Percentiles rank a stretch among this genome's conserved stretches.
phyloP scores from a whole-genome alignment of 2,888 invertebrate genomes.

The Parasteatoda lunata region DNA sequence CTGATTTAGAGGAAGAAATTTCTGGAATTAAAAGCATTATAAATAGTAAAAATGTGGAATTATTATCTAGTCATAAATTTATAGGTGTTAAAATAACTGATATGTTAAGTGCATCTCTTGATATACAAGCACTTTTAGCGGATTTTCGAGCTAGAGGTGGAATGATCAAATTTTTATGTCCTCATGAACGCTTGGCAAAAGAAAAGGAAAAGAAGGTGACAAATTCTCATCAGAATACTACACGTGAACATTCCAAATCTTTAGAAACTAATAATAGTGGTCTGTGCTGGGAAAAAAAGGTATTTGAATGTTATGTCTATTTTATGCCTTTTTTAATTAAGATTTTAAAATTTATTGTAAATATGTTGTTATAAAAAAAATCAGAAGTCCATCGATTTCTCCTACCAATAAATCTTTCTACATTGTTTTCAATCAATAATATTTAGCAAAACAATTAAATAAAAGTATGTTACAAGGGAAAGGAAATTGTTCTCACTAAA shows the following conservation, averaged over 20 bases:
- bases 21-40: conserved; percentile 12
- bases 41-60: conserved; percentile 60
- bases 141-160: conserved; percentile 91
- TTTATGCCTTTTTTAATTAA: background rate
- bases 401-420: too few relatives aligned
- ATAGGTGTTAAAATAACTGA: conserved; percentile 81
- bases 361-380: too few relatives aligned
- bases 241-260: background rate
- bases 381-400: too few relatives aligned
- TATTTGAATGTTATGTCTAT: conserved; percentile 8
- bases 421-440: too few relatives aligned
- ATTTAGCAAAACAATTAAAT: too few relatives aligned
- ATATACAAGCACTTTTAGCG: conserved; percentile 84
- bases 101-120: conserved; percentile 79
- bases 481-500: too few relatives aligned
- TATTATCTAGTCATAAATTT: conserved; percentile 81
- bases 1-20: conserved; percentile 52
- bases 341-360: background rate
- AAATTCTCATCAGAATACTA: conserved; percentile 62
- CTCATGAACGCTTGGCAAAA: conserved; percentile 47
- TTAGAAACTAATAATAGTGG: conserved; percentile 28
- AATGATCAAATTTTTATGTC: conserved; percentile 74
- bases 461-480: too few relatives aligned
- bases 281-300: conserved; percentile 69
- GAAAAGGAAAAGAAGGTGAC: conserved; percentile 72